These are phyloP conservation scores for Epirrhoe alternata DNA, from an alignment of 2,888 invertebrate genomes.

Conservation along the genomic window DNA sequence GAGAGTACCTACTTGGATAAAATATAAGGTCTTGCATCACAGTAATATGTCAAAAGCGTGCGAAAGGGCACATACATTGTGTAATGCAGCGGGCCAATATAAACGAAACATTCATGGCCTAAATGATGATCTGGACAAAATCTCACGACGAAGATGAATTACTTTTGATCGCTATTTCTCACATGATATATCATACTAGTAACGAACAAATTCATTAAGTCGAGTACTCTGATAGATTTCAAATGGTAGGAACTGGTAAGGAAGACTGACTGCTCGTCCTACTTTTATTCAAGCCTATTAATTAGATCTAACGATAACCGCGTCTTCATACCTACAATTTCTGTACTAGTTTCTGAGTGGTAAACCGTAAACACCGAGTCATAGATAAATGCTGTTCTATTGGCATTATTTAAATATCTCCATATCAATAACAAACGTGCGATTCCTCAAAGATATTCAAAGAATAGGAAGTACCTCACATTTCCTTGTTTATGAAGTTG, in stretches of 20 bases:
- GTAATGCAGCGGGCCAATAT: conserved; percentile 55
- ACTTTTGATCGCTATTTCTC: conserved; percentile 16
- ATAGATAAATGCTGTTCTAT: conserved; percentile 41
- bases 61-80: conserved; percentile 65
- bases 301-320: conserved; percentile 26
- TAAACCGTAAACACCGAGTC: conserved; percentile 34
- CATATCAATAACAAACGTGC: conserved; percentile 21
- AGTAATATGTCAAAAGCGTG: conserved; percentile 71
- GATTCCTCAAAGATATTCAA: conserved; percentile 12
- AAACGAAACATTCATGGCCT: conserved; percentile 47
- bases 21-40: conserved; percentile 60
- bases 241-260: background rate
- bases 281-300: conserved; percentile 27
- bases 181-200: background rate
- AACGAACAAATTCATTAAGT: background rate
- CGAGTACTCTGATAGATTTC: background rate
- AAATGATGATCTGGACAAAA: conserved; percentile 34
- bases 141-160: conserved; percentile 24
- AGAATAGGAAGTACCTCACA: conserved; percentile 9
- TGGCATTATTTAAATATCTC: conserved; percentile 31
- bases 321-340: conserved; percentile 13
- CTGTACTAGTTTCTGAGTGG: conserved; percentile 21
- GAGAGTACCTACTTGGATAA: conserved; percentile 42
- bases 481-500: conserved; percentile 18
- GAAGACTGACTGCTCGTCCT: conserved; percentile 13